These are phyloP conservation scores for Hylia prasina DNA, from an alignment of 2,113 vertebrate genomes.

Conservation along the genomic window DNA sequence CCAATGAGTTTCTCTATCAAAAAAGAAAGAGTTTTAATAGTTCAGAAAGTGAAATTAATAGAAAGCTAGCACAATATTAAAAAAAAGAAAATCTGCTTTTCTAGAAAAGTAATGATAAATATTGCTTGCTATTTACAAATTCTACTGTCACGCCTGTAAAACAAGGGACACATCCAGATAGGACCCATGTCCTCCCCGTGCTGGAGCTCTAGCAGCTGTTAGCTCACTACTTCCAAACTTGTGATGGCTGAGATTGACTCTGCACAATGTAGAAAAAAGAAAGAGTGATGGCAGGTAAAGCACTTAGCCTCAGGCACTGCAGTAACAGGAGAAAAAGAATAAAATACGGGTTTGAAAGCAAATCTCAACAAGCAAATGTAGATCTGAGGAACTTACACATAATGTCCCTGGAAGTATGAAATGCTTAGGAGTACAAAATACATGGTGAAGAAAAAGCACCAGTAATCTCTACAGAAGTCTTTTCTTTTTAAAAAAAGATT, in stretches of 20 bases:
- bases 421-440: not conserved
- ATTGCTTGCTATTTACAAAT: not conserved
- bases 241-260: not conserved
- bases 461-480: not conserved
- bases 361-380: not conserved
- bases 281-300: not conserved
- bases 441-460: not conserved
- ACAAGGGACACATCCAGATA: not conserved
- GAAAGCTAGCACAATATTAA: not conserved
- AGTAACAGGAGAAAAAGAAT: not conserved
- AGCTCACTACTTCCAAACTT: not conserved
- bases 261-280: not conserved
- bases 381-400: not conserved
- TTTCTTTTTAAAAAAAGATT: not conserved
- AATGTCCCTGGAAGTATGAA: not conserved
- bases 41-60: not conserved
- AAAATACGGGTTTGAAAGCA: not conserved
- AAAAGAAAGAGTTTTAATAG: slow-evolving; percentile 30
- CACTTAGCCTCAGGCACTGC: not conserved
- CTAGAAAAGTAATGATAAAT: not conserved
- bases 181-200: not conserved
- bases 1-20: slow-evolving; percentile 70
- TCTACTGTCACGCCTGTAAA: not conserved
- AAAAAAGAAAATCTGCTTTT: too few relatives aligned
- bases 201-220: not conserved